Evolutionary conservation across 2,113 vertebrate species (phyloP).

Genomic region (Pangasianodon gigas): DNA sequence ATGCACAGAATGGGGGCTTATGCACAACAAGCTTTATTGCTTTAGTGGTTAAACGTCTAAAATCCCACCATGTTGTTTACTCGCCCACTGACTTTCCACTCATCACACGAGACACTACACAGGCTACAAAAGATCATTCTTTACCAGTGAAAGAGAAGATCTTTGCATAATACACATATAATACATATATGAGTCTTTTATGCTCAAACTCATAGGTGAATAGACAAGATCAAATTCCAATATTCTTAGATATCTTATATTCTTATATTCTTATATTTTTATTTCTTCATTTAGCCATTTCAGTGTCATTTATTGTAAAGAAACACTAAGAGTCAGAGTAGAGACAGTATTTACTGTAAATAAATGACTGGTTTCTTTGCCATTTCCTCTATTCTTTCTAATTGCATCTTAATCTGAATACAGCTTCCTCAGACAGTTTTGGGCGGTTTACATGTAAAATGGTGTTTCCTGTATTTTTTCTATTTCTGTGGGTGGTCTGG

Average conservation of each 20-base stretch:
- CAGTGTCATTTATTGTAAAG: not conserved
- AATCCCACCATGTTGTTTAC: not conserved
- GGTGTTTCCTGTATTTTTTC: not conserved
- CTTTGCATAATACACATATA: not conserved
- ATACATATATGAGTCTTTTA: not conserved
- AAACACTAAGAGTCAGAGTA: not conserved
- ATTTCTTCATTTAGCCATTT: not conserved
- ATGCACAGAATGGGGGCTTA: not conserved
- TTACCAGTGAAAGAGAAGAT: not conserved
- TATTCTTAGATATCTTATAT: no score
- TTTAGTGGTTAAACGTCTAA: constrained; percentile 1
- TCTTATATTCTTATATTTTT: not conserved
- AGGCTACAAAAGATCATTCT: not conserved
- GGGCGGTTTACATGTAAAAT: not conserved
- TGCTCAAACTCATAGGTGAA: not conserved
- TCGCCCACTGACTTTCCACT: not conserved
- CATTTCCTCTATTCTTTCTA: not conserved
- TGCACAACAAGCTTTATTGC: not conserved
- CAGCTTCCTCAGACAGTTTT: not conserved
- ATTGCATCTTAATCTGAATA: not conserved
- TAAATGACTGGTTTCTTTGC: not conserved
- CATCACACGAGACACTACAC: not conserved
- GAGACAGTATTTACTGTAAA: not conserved
- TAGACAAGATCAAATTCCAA: not conserved
- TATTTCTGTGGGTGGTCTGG: not conserved